Evolutionary conservation across 2,888 invertebrate genomes (phyloP), one percentile per base, ranked within the genome.

Genomic region (Acrobeloides nanus): DNA sequence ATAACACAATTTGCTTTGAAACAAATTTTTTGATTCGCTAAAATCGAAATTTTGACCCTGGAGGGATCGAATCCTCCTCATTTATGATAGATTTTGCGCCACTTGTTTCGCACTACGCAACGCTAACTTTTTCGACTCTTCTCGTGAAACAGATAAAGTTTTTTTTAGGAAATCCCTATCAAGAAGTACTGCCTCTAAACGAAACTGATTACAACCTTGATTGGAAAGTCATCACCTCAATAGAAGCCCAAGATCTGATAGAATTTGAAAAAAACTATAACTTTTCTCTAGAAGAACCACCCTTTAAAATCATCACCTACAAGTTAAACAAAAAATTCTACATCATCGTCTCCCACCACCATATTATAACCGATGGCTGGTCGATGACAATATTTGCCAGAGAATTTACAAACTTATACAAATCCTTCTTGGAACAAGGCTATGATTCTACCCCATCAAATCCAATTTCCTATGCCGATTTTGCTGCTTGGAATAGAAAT

Each of bases 351-450:
- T 56, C 55, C 34, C 63, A 64, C 47, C 65, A 67, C 31, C 69
- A 69, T 38, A 69, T 69, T 37, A 38, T 69, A 25, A 69, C 68
- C 2, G 69, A 69, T 38, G 69, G 69, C 17, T 69, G 67, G 67
- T 69, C 68, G 18, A 66, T 69, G 59, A 65, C 64, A 20, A 55
- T 69, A 17, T 53, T 69, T 12, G 67, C 69, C 1, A 46, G 49
- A 5, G 46, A 62, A 27, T 48, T 62, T 27, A 38, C 48, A 18
- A 31, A 34, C 1, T n/a, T 52, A 5, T 61, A 57, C 32, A 21
- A 37, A 21, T n/a, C 0, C 7, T 32, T 43, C 3, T 5, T 3
- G 2, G 24, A 23, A 15, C 7, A n/a, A 7, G 12, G 10, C 17
- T 15, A 34, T 20, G 29, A 6, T 4, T 25, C 27, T 18, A 4